A percentile compares a stretch with the other conserved stretches of the same genome.
Conservation (phyloP, 2,113 vertebrate genomes). For the Ctenodactylus gundi region DNA sequence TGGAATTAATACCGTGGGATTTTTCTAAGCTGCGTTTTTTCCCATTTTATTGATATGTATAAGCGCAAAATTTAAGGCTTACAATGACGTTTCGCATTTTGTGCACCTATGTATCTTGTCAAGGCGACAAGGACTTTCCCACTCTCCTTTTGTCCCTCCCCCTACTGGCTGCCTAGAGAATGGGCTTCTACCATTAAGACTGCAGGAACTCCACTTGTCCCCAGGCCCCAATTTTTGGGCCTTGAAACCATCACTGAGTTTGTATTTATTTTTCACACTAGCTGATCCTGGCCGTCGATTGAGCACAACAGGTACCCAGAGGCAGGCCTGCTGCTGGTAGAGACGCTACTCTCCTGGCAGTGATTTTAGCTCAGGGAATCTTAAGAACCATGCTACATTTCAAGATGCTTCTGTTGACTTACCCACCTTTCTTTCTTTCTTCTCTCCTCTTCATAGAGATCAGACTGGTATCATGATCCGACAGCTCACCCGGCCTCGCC, state of each 20-base stretch:
- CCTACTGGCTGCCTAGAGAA: background rate
- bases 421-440: background rate
- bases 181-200: background rate
- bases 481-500: background rate
- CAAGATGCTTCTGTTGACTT: background rate
- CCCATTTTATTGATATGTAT: no score
- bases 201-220: background rate
- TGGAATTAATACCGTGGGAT: no score
- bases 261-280: background rate
- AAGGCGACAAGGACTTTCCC: no score
- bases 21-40: background rate
- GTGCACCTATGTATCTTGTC: no score
- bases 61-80: no score
- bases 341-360: background rate
- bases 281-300: background rate
- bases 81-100: no score
- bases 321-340: background rate
- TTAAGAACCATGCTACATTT: background rate
- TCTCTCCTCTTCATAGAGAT: background rate
- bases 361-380: background rate
- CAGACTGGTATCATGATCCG: background rate
- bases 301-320: background rate
- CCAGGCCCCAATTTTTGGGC: background rate
- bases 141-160: no score
- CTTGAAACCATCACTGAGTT: background rate